Evolutionary conservation across 2,888 invertebrate species (phyloP).

Genomic region (Sarcophaga variegata): DNA sequence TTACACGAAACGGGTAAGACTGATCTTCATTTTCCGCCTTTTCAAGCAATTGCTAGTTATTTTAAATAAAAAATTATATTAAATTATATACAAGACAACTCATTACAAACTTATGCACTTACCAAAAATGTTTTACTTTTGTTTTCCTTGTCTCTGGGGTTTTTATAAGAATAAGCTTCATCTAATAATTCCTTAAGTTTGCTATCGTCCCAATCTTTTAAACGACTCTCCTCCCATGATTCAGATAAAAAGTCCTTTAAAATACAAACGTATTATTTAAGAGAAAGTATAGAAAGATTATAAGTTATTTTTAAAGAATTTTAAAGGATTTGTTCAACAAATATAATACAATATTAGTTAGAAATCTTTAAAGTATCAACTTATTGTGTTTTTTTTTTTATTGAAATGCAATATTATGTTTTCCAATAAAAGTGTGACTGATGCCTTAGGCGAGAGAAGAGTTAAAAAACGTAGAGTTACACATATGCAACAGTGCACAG

Average conservation of each 20-base stretch:
- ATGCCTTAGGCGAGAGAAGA: too few relatives aligned
- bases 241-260: constrained; percentile 71
- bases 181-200: constrained; percentile 90
- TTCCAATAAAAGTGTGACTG: too few relatives aligned
- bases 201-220: constrained; percentile 88
- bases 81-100: too few relatives aligned
- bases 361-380: too few relatives aligned
- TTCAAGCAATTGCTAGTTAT: constrained; percentile 87
- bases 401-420: too few relatives aligned
- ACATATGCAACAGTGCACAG: too few relatives aligned
- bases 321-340: too few relatives aligned
- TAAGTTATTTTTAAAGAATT: too few relatives aligned
- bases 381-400: too few relatives aligned
- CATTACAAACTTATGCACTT: constrained; percentile 68
- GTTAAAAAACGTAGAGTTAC: too few relatives aligned
- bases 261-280: not conserved
- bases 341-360: too few relatives aligned
- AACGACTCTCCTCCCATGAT: constrained; percentile 73
- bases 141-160: constrained; percentile 92
- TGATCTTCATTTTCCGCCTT: constrained; percentile 87
- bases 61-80: constrained; percentile 33
- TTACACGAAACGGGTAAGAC: constrained; percentile 76
- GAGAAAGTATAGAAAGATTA: not conserved
- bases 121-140: constrained; percentile 93
- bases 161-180: constrained; percentile 92